Evolutionary conservation across 2,797 vertebrate genomes (phyloP).

Genomic region (Sternotherus odoratus): DNA sequence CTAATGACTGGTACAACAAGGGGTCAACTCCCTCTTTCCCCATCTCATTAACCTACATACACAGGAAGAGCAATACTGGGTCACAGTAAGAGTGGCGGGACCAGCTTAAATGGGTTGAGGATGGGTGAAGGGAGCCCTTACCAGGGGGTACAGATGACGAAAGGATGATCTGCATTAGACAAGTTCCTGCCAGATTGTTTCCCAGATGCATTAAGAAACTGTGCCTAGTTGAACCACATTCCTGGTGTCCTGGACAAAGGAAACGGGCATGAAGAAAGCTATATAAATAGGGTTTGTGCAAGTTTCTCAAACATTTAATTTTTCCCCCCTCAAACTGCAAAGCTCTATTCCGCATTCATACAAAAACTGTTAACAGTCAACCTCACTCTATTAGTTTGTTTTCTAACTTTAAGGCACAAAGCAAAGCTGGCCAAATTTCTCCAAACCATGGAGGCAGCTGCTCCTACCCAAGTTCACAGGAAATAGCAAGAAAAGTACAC

Average conservation of each 20-base stretch:
- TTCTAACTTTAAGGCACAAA: constrained; percentile 57
- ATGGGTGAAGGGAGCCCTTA: background rate
- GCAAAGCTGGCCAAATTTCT: constrained; percentile 65
- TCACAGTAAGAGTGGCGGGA: background rate
- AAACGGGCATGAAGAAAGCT: background rate
- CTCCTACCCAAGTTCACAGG: constrained; percentile 70
- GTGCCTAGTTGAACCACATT: background rate
- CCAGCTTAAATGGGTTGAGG: background rate
- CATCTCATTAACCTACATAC: background rate
- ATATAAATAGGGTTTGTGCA: background rate
- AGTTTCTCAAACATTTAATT: constrained; percentile 26
- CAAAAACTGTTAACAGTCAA: constrained; percentile 60
- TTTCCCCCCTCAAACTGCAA: constrained; percentile 21
- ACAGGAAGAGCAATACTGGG: background rate
- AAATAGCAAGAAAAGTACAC: constrained; percentile 72
- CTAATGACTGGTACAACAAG: background rate
- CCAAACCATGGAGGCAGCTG: constrained; percentile 68
- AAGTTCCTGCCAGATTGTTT: background rate
- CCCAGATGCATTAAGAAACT: background rate
- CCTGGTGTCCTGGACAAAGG: background rate
- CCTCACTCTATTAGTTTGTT: constrained; percentile 14
- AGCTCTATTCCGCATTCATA: constrained; percentile 48
- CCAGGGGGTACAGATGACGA: background rate
- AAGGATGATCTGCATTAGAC: background rate
- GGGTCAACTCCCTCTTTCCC: background rate